A percentile compares a stretch with the other conserved stretches of the same genome.
phyloP scores from a whole-genome alignment of 2,113 vertebrate genomes.

The Eurypyga helias region DNA sequence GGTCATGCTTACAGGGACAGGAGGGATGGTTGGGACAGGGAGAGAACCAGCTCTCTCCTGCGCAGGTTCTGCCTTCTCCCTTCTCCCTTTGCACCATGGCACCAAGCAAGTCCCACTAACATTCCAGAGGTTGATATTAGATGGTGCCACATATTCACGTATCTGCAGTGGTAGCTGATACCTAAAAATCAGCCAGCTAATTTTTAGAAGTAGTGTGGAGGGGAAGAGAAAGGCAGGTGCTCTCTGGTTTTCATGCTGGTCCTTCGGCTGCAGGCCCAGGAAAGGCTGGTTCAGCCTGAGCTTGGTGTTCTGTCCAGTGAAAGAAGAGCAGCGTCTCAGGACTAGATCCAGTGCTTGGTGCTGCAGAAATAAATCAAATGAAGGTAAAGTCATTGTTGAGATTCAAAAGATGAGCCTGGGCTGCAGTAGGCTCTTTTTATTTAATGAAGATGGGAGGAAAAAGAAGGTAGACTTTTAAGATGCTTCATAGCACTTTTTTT shows the following conservation, averaged over 20 bases:
- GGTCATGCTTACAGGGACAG: background rate
- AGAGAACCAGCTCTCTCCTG: accelerated
- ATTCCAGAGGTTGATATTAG: background rate
- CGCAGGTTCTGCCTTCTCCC: accelerated
- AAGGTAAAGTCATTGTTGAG: background rate
- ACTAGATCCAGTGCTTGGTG: background rate
- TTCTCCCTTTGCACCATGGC: background rate
- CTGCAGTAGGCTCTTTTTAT: background rate
- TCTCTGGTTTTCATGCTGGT: background rate
- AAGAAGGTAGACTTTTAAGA: background rate
- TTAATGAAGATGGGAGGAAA: background rate
- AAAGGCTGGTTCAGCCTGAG: background rate
- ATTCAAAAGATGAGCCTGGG: background rate
- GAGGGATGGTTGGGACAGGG: too few relatives aligned
- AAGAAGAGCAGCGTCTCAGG: background rate
- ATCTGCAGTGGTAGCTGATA: background rate
- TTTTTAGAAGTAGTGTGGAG: background rate
- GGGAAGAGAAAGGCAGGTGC: background rate
- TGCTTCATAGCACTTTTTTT: background rate
- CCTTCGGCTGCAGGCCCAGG: background rate
- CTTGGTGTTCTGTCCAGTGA: background rate
- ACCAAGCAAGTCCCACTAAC: background rate
- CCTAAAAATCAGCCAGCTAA: background rate
- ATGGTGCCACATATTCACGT: background rate
- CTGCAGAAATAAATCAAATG: background rate